Evolutionary conservation across 1,140 invertebrate genomes (phyloP), one percentile per base, ranked within the genome.

Genomic region (Cryptotermes secundus): DNA sequence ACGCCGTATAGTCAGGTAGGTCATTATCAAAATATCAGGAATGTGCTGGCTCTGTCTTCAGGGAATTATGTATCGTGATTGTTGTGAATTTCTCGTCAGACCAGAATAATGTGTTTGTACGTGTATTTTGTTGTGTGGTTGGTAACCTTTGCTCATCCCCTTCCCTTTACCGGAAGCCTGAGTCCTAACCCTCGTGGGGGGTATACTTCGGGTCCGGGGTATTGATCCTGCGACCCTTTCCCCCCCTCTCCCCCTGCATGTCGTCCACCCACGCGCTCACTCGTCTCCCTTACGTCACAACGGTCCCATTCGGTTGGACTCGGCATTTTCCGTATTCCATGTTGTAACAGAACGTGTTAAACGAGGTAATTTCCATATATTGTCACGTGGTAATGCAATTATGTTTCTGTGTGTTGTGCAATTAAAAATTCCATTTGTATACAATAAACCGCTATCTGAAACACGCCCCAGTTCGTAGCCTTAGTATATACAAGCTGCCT

Each of bases 91-190:
- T n/a, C 45, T 1, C 45, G 45, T n/a, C n/a, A n/a, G n/a, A n/a
- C n/a, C n/a, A n/a, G n/a, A 49, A n/a, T 72, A 12, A 6, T n/a
- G n/a, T 72, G 2, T 72, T 72, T n/a, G n/a, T n/a, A n/a, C n/a
- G n/a, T 72, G 59, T 72, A 72, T 72, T 72, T 72, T 72, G 59
- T 72, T 72, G 59, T 72, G 59, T 14, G 59, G 59, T 72, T 72
- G 59, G 59, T 72, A 72, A 72, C 59, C 59, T 72, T 72, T 72
- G 59, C 59, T 4, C 59, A 72, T 72, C 59, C 59, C 59, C 59
- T 72, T 72, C 59, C 26, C 59, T 31, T 31, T 3, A 31, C 59
- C 59, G 59, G 59, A 72, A 72, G 59, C 59, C 59, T 3, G n/a
- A 72, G 59, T n/a, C 59, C n/a, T n/a, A 31, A 31, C 59, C 59